Evolutionary conservation across 35 echinoderm and acorn worm genomes (phyloP).

Genomic region (Apostichopus californicus): DNA sequence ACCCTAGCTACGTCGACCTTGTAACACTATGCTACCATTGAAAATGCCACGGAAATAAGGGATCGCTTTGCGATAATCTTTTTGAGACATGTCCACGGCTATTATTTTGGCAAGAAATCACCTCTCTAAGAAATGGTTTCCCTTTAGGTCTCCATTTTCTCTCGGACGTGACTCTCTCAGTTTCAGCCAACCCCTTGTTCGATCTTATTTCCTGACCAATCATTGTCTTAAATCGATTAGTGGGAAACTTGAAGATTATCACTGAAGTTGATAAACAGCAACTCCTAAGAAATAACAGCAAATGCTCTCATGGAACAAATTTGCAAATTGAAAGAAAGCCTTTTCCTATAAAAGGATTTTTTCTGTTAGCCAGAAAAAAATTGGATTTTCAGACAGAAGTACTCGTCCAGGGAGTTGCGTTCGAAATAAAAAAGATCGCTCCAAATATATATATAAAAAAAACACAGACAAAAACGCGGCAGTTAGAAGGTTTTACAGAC

Average conservation of each 20-base stretch:
- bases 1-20: no score
- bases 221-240: conserved; percentile 46
- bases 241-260: not conserved
- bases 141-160: conserved; percentile 1
- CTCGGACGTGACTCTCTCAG: conserved; percentile 5
- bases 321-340: conserved; percentile 20
- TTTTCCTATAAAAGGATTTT: conserved; percentile 37
- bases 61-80: no score
- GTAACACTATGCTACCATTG: no score
- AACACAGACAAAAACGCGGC: no score
- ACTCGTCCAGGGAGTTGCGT: conserved; percentile 26
- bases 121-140: not conserved
- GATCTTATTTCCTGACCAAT: conserved; percentile 22
- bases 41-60: no score
- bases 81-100: no score
- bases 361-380: conserved; percentile 30
- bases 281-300: not conserved
- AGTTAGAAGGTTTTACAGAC: not conserved
- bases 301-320: not conserved
- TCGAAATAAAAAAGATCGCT: conserved; percentile 2
- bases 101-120: no score
- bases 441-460: not conserved
- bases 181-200: not conserved
- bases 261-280: conserved; percentile 15
- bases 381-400: conserved; percentile 25